Evolutionary conservation across 2,797 vertebrate genomes (phyloP), one percentile per base, ranked within the genome.

Genomic region (Fratercula arctica): DNA sequence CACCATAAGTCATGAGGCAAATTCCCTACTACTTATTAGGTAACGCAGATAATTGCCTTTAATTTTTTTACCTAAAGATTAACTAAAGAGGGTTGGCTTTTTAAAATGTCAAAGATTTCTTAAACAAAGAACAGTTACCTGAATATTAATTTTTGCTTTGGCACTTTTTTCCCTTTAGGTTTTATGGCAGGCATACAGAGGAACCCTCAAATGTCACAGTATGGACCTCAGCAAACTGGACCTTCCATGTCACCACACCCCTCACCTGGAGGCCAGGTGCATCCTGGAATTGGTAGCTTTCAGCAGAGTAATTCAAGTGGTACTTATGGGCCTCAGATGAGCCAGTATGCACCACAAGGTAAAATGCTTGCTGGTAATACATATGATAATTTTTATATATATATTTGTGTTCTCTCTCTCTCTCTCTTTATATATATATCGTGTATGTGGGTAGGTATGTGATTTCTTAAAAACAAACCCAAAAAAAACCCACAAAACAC

Each of bases 281-380:
- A 99, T 96, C 98, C 98, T 84, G 98, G 98, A 73, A 98, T 99
- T 90, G 94, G 98, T 94, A 97, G 98, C 90, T 99, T 99, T 97
- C 98, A 98, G 96, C 99, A 99, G 97, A 98, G 98, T 90, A 98
- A 98, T 93, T 98, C 98, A 60, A 96, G 98, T 54, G 98, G 98
- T 95, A 97, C 98, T 89, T 99, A 99, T 16, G 99, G 99, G 96
- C 97, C 99, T 80, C 99, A 99, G 96, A 99, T 99, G 97, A 98
- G 98, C 94, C 99, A 99, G 87, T 99, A 99, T 91, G 99, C 98
- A 98, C 98, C 98, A 94, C 99, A 99, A 99, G 99, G 99, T 99
- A 97, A 94, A 97, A 67, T 28, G 33, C 41, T 80, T 83, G 31
- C 54, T 94, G 28, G 66, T 94, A 91, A 75, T 85, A 45, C 17